Conservation (phyloP, 1,140 invertebrate species). For the Eumaeus atala region DNA sequence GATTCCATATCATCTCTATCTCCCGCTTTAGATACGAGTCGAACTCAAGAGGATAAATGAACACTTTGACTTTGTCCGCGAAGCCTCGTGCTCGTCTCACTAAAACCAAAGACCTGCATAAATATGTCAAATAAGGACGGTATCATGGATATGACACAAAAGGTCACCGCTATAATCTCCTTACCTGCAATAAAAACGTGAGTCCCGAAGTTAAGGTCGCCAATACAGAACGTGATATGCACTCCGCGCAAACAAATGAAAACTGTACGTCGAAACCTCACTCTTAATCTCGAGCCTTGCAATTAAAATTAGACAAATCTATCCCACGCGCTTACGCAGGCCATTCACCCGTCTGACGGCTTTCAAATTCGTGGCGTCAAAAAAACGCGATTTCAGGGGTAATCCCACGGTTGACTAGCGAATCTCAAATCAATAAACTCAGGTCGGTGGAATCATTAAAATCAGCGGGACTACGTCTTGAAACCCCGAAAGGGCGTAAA, state of each 20-base stretch:
- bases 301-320: too few relatives aligned
- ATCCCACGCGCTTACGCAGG: too few relatives aligned
- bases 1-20: neutral
- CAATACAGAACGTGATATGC: conserved; percentile 2
- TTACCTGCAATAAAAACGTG: neutral
- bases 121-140: neutral
- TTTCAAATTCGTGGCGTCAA: too few relatives aligned
- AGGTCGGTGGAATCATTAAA: conserved; percentile 4
- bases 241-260: neutral
- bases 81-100: too few relatives aligned
- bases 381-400: too few relatives aligned
- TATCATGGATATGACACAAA: neutral
- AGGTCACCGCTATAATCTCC: neutral
- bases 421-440: conserved; percentile 3
- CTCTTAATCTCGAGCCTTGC: neutral
- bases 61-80: too few relatives aligned
- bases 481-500: conserved; percentile 7
- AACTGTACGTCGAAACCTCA: neutral
- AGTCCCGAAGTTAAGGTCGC: neutral
- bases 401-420: too few relatives aligned
- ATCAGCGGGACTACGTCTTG: conserved; percentile 7
- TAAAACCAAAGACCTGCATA: neutral
- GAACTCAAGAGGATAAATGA: neutral
- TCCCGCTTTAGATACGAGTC: neutral
- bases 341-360: too few relatives aligned